These are phyloP conservation scores for Jordanella pulchra DNA, from an alignment of 2,797 vertebrate species.

Conservation along the genomic window DNA sequence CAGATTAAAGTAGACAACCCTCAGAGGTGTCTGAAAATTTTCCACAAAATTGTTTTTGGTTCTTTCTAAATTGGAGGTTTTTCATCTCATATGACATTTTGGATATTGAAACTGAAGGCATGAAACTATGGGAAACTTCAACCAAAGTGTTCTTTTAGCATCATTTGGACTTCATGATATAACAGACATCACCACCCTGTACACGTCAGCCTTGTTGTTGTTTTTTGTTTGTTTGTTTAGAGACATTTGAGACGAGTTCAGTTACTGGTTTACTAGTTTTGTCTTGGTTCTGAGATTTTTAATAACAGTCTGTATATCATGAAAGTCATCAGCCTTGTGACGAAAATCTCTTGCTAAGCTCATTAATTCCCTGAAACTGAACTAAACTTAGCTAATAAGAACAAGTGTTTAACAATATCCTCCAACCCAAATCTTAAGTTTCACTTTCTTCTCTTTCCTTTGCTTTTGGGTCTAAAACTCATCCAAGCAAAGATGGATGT, in stretches of 20 bases:
- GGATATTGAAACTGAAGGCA: neutral
- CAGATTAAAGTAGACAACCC: too few species aligned
- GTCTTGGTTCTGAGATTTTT: neutral
- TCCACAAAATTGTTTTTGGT: neutral
- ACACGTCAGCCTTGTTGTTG: neutral
- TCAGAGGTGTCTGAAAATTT: neutral
- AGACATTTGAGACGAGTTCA: neutral
- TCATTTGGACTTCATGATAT: neutral
- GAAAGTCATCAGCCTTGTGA: neutral
- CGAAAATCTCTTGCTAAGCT: neutral
- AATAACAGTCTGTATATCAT: neutral
- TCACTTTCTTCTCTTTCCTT: slow-evolving; percentile 7
- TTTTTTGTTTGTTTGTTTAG: neutral
- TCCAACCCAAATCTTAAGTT: neutral
- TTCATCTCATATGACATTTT: neutral
- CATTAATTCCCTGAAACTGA: neutral
- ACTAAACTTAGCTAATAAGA: neutral
- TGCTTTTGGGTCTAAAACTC: neutral
- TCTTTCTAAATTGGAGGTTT: neutral
- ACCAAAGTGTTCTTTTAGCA: neutral
- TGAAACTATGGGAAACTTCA: slow-evolving; percentile 10
- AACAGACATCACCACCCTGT: neutral
- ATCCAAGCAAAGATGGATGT: slow-evolving; percentile 9
- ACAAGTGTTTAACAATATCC: neutral
- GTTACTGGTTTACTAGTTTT: neutral